Evolutionary conservation across 2,888 invertebrate genomes (phyloP), one percentile per base, ranked within the genome.

Genomic region (Prenolepis imparis): DNA sequence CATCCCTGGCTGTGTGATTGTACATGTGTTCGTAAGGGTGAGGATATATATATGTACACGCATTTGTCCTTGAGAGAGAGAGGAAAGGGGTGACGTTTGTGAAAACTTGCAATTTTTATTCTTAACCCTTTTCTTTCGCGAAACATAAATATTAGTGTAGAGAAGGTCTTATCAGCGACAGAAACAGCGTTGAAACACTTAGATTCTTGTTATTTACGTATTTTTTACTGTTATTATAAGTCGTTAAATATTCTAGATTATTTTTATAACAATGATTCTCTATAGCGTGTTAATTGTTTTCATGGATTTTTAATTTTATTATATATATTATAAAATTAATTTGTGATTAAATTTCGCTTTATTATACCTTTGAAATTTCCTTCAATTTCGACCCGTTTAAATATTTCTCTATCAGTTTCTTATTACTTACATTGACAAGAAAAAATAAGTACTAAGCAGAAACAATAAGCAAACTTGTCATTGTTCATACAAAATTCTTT

Each of bases 1-100:
- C 77, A 74, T 70, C 52, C 12, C 52, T 28, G 11, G 55, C 66
- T 24, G n/a, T 64, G n/a, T 48, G 44, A 21, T 32, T 21, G 41
- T 21, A 39, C n/a, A 28, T 41, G 24, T 9, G 39, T 32, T 3
- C 18, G 11, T 12, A 24, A 28, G 67, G n/a, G 68, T n/a, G 39
- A 32, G 28, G 11, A 28, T 55, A 18, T 12, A 1, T 48, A 41
- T n/a, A 12, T 3, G 39, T 12, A n/a, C 11, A 18, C 6, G 75
- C 21, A 32, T 24, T 77, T 32, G 24, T 18, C 8, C 52, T 52
- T 52, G 52, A n/a, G 2, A 52, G n/a, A 52, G n/a, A n/a, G 4
- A 9, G 2, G n/a, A 28, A 21, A 2, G 9, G n/a, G 21, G 8
- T 44, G 4, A 32, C 24, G 18, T 32, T n/a, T 67, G n/a, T 18